Conservation (phyloP, 2,888 invertebrate species). For the Lithophane semibrunnea region DNA sequence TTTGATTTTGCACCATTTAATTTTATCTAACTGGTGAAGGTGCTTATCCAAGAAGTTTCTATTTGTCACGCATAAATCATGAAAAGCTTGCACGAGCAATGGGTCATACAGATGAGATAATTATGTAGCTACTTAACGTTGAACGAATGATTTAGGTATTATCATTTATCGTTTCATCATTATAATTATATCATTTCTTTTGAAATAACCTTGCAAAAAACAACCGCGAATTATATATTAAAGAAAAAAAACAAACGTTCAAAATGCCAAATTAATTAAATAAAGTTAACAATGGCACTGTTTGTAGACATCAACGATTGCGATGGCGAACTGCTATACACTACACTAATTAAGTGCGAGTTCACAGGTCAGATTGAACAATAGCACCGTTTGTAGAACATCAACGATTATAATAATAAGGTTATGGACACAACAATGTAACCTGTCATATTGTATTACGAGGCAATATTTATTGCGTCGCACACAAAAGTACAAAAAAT, state of each 20-base stretch:
- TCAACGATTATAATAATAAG: conserved; percentile 8
- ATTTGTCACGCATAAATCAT: no score
- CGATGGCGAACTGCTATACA: background rate
- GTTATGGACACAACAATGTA: conserved; percentile 12
- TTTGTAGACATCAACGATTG: no score
- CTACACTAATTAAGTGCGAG: conserved; percentile 12
- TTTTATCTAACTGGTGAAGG: no score
- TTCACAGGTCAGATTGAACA: conserved; percentile 36
- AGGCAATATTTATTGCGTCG: background rate
- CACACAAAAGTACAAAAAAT: no score
- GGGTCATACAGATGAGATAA: no score
- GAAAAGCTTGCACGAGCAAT: no score
- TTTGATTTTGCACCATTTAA: no score
- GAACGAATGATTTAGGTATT: no score
- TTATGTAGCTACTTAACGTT: no score
- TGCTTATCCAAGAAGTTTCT: no score
- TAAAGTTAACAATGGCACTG: conserved; percentile 4
- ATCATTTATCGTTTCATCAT: no score
- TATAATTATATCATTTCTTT: no score
- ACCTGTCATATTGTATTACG: background rate
- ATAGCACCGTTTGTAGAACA: conserved; percentile 3
- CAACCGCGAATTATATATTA: background rate
- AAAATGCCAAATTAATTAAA: conserved; percentile 37
- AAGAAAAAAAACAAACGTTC: background rate
- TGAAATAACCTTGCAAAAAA: background rate